Evolutionary conservation across 2,113 vertebrate species (phyloP), one percentile per base, ranked within the genome.

Genomic region (Litocranius walleri): DNA sequence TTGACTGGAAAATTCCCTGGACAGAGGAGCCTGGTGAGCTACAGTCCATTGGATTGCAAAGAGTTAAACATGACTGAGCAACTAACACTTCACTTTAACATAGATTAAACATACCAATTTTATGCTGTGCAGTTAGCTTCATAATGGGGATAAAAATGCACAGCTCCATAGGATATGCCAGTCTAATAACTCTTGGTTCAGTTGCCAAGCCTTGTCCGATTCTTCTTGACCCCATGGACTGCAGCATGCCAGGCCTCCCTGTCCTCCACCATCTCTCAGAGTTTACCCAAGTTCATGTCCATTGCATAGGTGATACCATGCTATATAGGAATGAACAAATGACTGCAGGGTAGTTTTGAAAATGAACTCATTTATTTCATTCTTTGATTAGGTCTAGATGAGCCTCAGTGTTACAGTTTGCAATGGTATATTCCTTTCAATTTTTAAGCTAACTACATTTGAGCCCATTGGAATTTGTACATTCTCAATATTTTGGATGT

Each of bases 31-130:
- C n/a, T 71, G 67, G 19, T 62, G 61, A 62, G 29, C 61, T 62
- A 30, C 29, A 30, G 13, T 71, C n/a, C 19, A 3, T 40, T 36
- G 19, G n/a, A n/a, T 71, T 21, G n/a, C 64, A 12, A 71, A 71
- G 67, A 71, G n/a, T 71, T 71, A 10, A 36, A 71, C 64, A 67
- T n/a, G 64, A n/a, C 33, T 67, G 33, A 67, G 16, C 62, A 67
- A 67, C 33, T 19, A 67, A 67, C 64, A 64, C 62, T n/a, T 67
- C 33, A 67, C 33, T 67, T 67, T 67, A 67, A 67, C 7, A 19
- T n/a, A n/a, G 16, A 67, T n/a, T 67, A 67, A 5, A 1, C 64
- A 67, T 0, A 0, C 33, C 64, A 67, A 9, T 67, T 67, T 67
- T 9, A 67, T 67, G 64, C 33, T 67, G 17, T 67, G 17, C 64